Conservation (phyloP, 2,113 vertebrate species). For the Thinocorus orbignyianus region DNA sequence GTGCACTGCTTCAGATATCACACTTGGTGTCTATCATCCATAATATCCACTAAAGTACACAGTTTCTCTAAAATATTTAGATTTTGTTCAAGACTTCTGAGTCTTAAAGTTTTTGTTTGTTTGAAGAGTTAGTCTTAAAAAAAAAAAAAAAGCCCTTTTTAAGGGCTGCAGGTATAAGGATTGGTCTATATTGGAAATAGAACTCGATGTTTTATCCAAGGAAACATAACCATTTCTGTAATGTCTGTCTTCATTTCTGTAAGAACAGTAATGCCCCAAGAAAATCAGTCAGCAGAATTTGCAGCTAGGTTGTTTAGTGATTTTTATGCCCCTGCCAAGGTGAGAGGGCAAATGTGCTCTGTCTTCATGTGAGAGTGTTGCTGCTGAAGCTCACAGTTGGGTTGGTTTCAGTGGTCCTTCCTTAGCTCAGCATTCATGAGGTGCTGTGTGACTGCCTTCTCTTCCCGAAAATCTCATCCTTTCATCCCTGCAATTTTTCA, state of each 20-base stretch:
- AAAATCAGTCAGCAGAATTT: background rate
- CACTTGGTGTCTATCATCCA: background rate
- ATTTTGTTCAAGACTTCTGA: background rate
- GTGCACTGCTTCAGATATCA: background rate
- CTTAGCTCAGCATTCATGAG: accelerated
- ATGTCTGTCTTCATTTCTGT: background rate
- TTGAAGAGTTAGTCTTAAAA: background rate
- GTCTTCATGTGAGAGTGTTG: background rate
- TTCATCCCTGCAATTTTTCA: slow-evolving; percentile 29
- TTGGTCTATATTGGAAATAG: background rate
- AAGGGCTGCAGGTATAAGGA: background rate
- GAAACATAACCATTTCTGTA: background rate
- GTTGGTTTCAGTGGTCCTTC: background rate
- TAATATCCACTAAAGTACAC: background rate
- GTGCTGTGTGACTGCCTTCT: background rate
- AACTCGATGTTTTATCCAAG: background rate
- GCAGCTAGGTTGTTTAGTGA: background rate
- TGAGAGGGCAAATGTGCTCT: background rate
- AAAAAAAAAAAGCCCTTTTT: background rate
- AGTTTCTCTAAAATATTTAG: background rate
- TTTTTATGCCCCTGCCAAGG: background rate
- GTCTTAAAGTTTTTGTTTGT: background rate
- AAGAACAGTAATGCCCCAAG: background rate
- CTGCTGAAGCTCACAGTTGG: background rate
- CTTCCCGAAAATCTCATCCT: background rate